A percentile compares a stretch with the other conserved stretches of the same genome.
These are phyloP conservation scores for Lasius fuliginosus DNA, from an alignment of 2,888 invertebrate species.

Conservation along the genomic window DNA sequence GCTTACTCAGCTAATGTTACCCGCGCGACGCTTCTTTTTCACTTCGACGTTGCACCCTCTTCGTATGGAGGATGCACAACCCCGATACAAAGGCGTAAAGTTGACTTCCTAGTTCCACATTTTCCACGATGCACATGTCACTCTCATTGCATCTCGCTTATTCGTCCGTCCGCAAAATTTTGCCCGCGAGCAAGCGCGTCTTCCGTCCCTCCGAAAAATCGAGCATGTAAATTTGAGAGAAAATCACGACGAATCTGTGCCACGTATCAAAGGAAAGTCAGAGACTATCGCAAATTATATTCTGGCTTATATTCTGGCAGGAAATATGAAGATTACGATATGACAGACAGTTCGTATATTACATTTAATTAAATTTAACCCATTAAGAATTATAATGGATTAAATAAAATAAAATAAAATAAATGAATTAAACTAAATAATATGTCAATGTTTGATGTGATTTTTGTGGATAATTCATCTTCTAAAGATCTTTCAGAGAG, in stretches of 20 bases:
- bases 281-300: background rate
- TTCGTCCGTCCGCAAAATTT: conserved; percentile 5
- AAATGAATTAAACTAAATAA: background rate
- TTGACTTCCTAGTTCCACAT: conserved; percentile 61
- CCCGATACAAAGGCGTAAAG: conserved; percentile 66
- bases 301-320: background rate
- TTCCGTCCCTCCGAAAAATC: background rate
- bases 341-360: background rate
- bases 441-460: background rate
- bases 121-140: conserved; percentile 80
- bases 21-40: conserved; percentile 62
- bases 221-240: background rate
- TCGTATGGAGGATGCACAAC: conserved; percentile 51
- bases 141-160: conserved; percentile 74
- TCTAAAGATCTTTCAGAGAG: background rate
- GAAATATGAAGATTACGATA: background rate
- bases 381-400: background rate
- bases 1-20: conserved; percentile 86
- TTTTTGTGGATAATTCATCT: background rate
- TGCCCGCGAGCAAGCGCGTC: background rate
- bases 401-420: background rate
- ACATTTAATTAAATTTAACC: background rate
- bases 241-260: background rate
- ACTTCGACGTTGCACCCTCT: conserved; percentile 37
- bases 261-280: background rate